Evolutionary conservation across 2,888 invertebrate genomes (phyloP).

Genomic region (Digitonthophagus gazella): DNA sequence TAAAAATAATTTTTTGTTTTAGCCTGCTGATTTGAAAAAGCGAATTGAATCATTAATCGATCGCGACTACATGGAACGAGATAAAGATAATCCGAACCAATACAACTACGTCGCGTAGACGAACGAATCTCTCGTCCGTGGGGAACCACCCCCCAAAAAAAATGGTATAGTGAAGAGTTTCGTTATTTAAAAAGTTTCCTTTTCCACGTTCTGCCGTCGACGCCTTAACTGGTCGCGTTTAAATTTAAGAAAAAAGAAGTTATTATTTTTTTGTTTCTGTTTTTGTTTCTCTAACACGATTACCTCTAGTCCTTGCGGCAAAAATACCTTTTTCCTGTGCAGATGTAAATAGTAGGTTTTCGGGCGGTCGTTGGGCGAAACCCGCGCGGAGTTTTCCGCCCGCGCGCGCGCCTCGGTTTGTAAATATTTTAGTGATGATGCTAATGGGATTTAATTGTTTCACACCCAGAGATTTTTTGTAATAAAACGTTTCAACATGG

Average conservation of each 20-base stretch:
- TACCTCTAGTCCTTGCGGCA: not conserved
- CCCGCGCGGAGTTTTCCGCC: not conserved
- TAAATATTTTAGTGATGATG: not conserved
- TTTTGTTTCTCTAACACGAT: not conserved
- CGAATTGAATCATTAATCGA: slow-evolving; percentile 98
- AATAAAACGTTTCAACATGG: not conserved
- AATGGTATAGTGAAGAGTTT: not conserved
- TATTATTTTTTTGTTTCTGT: not conserved
- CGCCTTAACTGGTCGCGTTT: too few relatives aligned
- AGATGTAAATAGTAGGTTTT: not conserved
- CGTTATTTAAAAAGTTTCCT: not conserved
- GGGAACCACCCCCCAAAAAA: not conserved
- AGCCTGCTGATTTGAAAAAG: slow-evolving; percentile 98
- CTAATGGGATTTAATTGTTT: not conserved
- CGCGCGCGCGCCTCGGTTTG: too few relatives aligned
- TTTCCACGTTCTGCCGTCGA: not conserved
- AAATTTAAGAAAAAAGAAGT: too few relatives aligned
- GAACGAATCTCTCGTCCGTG: not conserved
- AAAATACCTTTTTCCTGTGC: not conserved
- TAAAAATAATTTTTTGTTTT: slow-evolving; percentile 41
- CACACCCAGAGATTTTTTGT: not conserved
- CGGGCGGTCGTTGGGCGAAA: too few relatives aligned
- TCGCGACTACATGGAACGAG: slow-evolving; percentile 98
- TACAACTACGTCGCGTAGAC: slow-evolving; percentile 98
- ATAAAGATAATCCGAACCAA: slow-evolving; percentile 96